Evolutionary conservation across 1,140 invertebrate species (phyloP).

Genomic region (Coelopa frigida): DNA sequence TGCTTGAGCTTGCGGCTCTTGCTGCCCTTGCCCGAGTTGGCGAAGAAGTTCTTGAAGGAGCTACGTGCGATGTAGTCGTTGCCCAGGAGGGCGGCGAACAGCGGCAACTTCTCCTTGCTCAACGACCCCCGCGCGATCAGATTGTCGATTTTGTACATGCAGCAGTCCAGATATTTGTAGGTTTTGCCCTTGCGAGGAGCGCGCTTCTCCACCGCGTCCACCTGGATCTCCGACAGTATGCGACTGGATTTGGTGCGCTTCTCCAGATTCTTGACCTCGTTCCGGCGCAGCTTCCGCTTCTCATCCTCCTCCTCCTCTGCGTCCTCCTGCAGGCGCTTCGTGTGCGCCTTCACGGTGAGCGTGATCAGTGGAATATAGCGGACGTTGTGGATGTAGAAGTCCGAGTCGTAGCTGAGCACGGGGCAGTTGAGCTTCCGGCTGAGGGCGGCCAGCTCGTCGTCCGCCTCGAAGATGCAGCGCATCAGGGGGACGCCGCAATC

Average conservation of each 20-base stretch:
- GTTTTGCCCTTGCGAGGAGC: conserved; percentile 14
- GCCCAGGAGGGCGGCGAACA: conserved; percentile 73
- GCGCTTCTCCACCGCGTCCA: conserved; percentile 3
- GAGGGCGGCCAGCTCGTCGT: conserved; percentile 72
- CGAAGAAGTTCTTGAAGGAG: conserved; percentile 64
- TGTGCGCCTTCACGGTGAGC: conserved; percentile 48
- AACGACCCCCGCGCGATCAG: conserved; percentile 59
- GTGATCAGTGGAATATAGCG: conserved; percentile 71
- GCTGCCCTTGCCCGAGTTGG: conserved; percentile 54
- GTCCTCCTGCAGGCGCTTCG: conserved; percentile 21
- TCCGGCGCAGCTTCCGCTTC: conserved; percentile 15
- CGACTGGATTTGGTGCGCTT: conserved; percentile 33
- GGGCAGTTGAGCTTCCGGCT: conserved; percentile 71
- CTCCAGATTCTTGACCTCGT: conserved; percentile 33
- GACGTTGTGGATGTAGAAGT: conserved; percentile 83
- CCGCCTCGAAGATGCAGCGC: conserved; percentile 78
- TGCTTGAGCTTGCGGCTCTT: conserved; percentile 50
- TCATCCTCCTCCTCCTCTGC: neutral
- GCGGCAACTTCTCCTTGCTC: conserved; percentile 58
- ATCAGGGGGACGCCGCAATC: conserved; percentile 59
- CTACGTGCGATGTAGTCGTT: conserved; percentile 76
- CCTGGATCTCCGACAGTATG: conserved; percentile 21
- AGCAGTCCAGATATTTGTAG: conserved; percentile 53
- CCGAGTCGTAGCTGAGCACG: conserved; percentile 81
- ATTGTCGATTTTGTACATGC: conserved; percentile 64